Percentiles rank a stretch among this genome's conserved stretches.
phyloP scores from a whole-genome alignment of 2,797 vertebrate species.

The Betta splendens region DNA sequence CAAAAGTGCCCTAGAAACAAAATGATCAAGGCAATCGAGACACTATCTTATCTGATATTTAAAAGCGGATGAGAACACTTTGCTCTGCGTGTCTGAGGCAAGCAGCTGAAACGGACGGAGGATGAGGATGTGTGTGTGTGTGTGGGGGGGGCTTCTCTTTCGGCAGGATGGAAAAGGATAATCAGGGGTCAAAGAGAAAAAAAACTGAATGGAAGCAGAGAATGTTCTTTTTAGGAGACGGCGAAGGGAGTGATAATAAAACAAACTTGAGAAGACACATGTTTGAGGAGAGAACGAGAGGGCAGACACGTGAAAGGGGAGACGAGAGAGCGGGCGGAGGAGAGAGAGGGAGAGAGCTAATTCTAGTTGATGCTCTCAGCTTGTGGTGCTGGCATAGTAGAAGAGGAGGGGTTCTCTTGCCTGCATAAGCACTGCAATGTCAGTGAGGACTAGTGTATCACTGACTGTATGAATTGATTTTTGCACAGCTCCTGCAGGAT shows the following conservation, averaged over 20 bases:
- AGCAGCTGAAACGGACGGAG: constrained; percentile 11
- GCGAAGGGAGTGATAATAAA: constrained; percentile 47
- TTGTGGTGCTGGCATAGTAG: constrained; percentile 39
- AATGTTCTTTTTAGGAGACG: constrained; percentile 16
- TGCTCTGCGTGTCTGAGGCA: constrained; percentile 26
- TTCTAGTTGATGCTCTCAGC: constrained; percentile 32
- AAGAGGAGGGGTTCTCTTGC: constrained; percentile 48
- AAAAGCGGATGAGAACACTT: constrained; percentile 39
- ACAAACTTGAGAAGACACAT: constrained; percentile 51
- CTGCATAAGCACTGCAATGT: constrained; percentile 80
- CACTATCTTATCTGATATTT: constrained; percentile 56
- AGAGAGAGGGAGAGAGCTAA: constrained; percentile 6
- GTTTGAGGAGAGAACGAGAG: constrained; percentile 28
- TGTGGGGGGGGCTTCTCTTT: constrained; percentile 40
- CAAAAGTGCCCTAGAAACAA: constrained; percentile 54
- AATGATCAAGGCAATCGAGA: constrained; percentile 59
- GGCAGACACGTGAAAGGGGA: constrained; percentile 11
- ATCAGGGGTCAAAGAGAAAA: constrained; percentile 26
- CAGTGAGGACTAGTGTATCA: constrained; percentile 71
- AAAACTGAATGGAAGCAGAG: constrained; percentile 25
- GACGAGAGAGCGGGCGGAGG: constrained; percentile 5
- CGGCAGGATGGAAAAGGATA: constrained; percentile 21
- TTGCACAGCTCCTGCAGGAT: constrained; percentile 46
- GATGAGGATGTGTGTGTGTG: background rate
- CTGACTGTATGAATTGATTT: constrained; percentile 64